Conservation (phyloP, 2,888 invertebrate genomes). For the Torymus aiolomorphi region DNA sequence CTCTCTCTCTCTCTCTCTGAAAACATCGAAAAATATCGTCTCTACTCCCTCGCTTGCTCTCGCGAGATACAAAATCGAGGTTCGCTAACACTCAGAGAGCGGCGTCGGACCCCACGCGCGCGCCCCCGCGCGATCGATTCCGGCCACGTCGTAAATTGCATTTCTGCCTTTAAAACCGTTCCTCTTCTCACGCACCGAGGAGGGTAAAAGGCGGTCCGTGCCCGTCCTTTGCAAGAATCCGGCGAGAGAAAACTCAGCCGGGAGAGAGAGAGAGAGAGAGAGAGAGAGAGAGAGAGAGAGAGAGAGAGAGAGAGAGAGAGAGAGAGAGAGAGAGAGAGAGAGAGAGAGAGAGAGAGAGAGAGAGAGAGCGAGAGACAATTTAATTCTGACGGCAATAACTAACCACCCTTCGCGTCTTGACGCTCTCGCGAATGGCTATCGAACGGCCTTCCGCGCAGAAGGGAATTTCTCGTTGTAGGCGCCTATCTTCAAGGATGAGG, state of each 20-base stretch:
- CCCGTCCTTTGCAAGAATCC: slow-evolving; percentile 20
- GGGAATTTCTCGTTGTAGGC: slow-evolving; percentile 9
- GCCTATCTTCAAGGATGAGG: neutral
- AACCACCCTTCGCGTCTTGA: slow-evolving; percentile 33
- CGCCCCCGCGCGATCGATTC: slow-evolving; percentile 27
- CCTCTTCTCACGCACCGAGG: neutral
- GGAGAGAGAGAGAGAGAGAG: slow-evolving; percentile 1
- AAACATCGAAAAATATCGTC: too few relatives aligned
- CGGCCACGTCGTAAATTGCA: slow-evolving; percentile 46
- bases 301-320: slow-evolving; percentile 17
- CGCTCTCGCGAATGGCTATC: slow-evolving; percentile 33
- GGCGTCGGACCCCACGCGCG: too few relatives aligned
- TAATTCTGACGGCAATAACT: slow-evolving; percentile 52
- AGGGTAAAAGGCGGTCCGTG: slow-evolving; percentile 33
- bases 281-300: slow-evolving; percentile 18
- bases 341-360: slow-evolving; percentile 6
- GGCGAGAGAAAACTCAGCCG: too few relatives aligned
- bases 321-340: slow-evolving; percentile 15
- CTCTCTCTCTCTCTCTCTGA: slow-evolving; percentile 2
- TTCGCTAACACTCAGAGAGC: slow-evolving; percentile 3
- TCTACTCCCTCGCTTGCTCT: slow-evolving; percentile 3
- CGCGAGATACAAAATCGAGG: slow-evolving; percentile 20
- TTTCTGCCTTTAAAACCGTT: slow-evolving; percentile 36
- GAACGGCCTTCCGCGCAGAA: slow-evolving; percentile 1
- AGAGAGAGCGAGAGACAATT: slow-evolving; percentile 41